Base-by-base conservation (phyloP, 2,113 vertebrate species). In the Tachycineta bicolor region DNA sequence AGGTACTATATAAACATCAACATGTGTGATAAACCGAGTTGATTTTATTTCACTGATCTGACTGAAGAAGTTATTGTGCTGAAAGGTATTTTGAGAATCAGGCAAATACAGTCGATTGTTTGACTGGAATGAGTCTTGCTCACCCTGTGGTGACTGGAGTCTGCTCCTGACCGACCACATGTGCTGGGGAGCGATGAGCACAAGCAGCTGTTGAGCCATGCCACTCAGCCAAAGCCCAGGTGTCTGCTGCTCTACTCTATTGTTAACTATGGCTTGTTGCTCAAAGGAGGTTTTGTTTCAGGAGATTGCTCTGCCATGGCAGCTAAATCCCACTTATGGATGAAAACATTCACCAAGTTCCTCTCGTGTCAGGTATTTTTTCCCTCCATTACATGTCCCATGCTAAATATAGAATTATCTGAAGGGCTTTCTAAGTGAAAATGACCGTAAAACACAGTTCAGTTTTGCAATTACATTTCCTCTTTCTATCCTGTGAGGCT, bases 381-480 rank as follows among this genome's bases (percentile, higher is more conserved):
- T 41, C 76, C 70, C 85, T 75, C 56, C 1, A 0, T 82, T 62
- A 67, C 64, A 70, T n/a, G 82, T 87, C 83, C 81, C 63, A 16
- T 47, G 89, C 74, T 95, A 95, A 94, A 94, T 92, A 87, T 85
- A 94, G 95, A 94, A 87, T 78, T 79, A 92, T 96, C 91, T 81
- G 70, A 90, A 96, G 87, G 50, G 71, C 65, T 90, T 95, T 81
- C 84, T 81, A 56, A 84, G 44, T 77, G 96, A 96, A 94, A 97
- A 93, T 94, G 90, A 95, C 67, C 81, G 87, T 94, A 96, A 97
- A 93, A 89, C 87, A 77, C 63, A 77, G 63, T 43, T 93, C 67
- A 14, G 47, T 98, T 96, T 97, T 92, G 97, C 97, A 97, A 97
- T 85, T 95, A 44, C 55, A 49, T 94, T 98, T 98, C 97, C 98